phyloP scores from a whole-genome alignment of 1,140 invertebrate species.

The Gryon sp. region DNA sequence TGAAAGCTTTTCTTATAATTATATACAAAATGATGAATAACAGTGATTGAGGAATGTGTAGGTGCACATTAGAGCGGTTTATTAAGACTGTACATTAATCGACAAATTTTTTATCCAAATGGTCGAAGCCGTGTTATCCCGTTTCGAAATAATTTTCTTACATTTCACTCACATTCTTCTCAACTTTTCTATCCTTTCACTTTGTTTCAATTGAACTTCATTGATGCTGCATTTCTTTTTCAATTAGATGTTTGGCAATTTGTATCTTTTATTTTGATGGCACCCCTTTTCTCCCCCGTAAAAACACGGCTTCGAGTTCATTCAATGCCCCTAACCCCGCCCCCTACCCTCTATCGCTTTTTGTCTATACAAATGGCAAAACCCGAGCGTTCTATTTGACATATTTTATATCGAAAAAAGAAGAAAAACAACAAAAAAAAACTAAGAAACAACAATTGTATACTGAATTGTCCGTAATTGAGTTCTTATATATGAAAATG shows the following conservation, averaged over 20 bases:
- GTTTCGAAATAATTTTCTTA: not conserved
- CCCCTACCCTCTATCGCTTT: slow-evolving; percentile 25
- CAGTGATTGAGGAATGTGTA: slow-evolving; percentile 65
- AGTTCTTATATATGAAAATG: slow-evolving; percentile 25
- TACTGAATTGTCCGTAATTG: slow-evolving; percentile 25
- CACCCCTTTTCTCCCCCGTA: not conserved
- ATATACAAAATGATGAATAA: slow-evolving; percentile 60
- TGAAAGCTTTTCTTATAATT: slow-evolving; percentile 69
- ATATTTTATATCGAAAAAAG: slow-evolving; percentile 59
- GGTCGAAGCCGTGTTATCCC: slow-evolving; percentile 3
- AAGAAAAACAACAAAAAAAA: not conserved
- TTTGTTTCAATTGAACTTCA: not conserved
- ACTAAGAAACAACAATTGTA: slow-evolving; percentile 25
- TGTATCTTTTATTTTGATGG: slow-evolving; percentile 1
- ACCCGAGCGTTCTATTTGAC: slow-evolving; percentile 66
- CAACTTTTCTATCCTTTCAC: not conserved
- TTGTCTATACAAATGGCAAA: slow-evolving; percentile 59
- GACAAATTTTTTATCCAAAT: slow-evolving; percentile 24
- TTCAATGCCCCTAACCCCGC: not conserved
- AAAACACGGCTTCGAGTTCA: slow-evolving; percentile 12
- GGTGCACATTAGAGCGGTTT: slow-evolving; percentile 72
- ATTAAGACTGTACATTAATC: slow-evolving; percentile 73
- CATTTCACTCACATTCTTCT: not conserved
- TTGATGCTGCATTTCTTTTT: not conserved
- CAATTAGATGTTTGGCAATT: not conserved